Percentiles rank a stretch among this genome's conserved stretches.
Conservation (phyloP, 1,140 invertebrate species). For the Hylaeus anthracinus region DNA sequence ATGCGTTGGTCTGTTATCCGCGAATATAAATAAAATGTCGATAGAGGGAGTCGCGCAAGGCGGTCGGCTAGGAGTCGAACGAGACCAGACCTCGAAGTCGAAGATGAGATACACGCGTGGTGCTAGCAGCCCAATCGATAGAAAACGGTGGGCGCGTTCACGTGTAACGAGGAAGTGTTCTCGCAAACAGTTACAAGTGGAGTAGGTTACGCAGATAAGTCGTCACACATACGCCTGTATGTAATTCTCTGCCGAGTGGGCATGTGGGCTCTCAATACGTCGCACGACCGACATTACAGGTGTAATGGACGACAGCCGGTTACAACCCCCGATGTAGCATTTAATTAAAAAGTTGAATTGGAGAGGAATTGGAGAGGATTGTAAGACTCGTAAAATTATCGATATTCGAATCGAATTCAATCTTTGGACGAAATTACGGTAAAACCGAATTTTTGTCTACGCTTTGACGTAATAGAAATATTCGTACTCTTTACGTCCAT, state of each 20-base stretch:
- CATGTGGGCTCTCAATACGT: constrained; percentile 49
- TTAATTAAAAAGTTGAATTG: no score
- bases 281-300: constrained; percentile 42
- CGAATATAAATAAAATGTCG: background rate
- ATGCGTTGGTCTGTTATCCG: background rate
- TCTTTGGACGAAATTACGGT: no score
- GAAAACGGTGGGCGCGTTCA: constrained; percentile 58
- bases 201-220: constrained; percentile 78
- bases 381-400: no score
- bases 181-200: constrained; percentile 74
- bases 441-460: no score
- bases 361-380: no score
- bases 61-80: background rate
- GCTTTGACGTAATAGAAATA: no score
- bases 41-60: background rate
- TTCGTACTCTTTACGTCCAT: no score
- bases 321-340: background rate
- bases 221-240: constrained; percentile 58
- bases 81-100: constrained; percentile 16
- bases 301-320: constrained; percentile 35
- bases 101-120: constrained; percentile 37
- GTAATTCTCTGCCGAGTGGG: constrained; percentile 61
- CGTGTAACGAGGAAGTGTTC: constrained; percentile 73
- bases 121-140: constrained; percentile 57
- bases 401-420: no score